Percentiles rank a stretch among this genome's conserved stretches.
Evolutionary conservation across 2,888 invertebrate genomes (phyloP).

Genomic region (Dicyrtoma fusca): DNA sequence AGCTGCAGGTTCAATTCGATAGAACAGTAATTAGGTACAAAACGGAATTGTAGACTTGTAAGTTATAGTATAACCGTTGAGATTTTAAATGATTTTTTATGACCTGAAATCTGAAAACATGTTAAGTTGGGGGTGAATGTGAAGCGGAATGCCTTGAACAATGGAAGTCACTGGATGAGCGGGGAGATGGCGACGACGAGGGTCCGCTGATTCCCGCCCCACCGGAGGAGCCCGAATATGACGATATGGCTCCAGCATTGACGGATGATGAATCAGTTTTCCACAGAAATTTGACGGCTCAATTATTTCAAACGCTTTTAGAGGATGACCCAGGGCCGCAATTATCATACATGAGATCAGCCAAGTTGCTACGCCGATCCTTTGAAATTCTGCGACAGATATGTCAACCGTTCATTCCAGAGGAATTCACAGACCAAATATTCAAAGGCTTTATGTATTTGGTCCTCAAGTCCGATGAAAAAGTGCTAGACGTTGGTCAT

Average conservation of each 20-base stretch:
- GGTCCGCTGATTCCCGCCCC: background rate
- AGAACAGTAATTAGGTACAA: no score
- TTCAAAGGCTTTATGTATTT: conserved; percentile 41
- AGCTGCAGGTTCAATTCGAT: no score
- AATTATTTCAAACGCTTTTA: conserved; percentile 1
- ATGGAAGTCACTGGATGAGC: background rate
- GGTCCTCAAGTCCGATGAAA: conserved; percentile 25
- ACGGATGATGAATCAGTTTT: background rate
- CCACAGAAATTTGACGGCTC: conserved; percentile 19
- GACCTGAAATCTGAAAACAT: background rate
- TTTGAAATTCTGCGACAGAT: conserved; percentile 36
- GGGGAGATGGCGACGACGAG: background rate
- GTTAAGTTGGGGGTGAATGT: conserved; percentile 6
- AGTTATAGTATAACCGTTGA: no score
- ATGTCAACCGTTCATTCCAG: conserved; percentile 40
- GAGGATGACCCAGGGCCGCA: background rate
- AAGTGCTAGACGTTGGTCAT: conserved; percentile 21
- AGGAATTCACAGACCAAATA: conserved; percentile 41
- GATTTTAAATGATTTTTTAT: background rate
- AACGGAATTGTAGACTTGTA: no score
- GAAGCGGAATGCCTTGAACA: conserved; percentile 8
- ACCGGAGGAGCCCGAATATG: conserved; percentile 6
- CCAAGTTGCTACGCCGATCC: conserved; percentile 38
- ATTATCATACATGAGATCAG: conserved; percentile 7
- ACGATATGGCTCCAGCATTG: background rate